These are phyloP conservation scores for Penaeus indicus DNA, from an alignment of 1,140 invertebrate species.

Conservation along the genomic window DNA sequence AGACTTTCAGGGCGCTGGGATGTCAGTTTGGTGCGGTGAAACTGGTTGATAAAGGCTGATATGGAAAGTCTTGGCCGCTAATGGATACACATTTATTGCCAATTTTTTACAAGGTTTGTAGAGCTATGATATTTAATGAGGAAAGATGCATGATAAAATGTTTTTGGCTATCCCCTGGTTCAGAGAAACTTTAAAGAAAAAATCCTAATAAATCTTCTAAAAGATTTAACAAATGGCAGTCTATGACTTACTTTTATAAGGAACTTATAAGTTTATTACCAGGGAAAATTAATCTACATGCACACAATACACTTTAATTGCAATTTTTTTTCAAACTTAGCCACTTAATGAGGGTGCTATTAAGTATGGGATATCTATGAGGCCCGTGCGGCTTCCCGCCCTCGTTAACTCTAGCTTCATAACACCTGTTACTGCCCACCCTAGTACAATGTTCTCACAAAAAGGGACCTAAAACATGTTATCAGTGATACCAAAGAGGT, in stretches of 20 bases:
- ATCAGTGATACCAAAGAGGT: constrained; percentile 9
- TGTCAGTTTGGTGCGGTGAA: constrained; percentile 64
- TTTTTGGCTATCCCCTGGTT: constrained; percentile 63
- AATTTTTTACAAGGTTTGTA: constrained; percentile 62
- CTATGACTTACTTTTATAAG: constrained; percentile 30
- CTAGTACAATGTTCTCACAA: constrained; percentile 51
- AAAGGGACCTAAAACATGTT: constrained; percentile 52
- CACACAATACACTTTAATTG: constrained; percentile 53
- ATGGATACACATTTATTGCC: constrained; percentile 64
- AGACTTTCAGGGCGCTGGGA: constrained; percentile 61
- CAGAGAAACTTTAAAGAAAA: constrained; percentile 45
- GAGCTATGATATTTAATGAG: constrained; percentile 63
- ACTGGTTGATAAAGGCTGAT: constrained; percentile 57
- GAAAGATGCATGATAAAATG: constrained; percentile 60
- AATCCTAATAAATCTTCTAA: constrained; percentile 31
- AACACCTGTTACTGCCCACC: constrained; percentile 46
- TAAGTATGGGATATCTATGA: constrained; percentile 28
- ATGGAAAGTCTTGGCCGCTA: constrained; percentile 61
- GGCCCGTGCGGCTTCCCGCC: constrained; percentile 28
- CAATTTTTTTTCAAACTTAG: constrained; percentile 40
- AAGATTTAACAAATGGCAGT: constrained; percentile 35
- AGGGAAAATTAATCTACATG: constrained; percentile 51
- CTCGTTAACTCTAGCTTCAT: constrained; percentile 16
- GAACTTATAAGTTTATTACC: constrained; percentile 44
- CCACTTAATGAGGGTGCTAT: constrained; percentile 46